Conservation (phyloP, 2,113 vertebrate genomes). For the Bucco capensis region DNA sequence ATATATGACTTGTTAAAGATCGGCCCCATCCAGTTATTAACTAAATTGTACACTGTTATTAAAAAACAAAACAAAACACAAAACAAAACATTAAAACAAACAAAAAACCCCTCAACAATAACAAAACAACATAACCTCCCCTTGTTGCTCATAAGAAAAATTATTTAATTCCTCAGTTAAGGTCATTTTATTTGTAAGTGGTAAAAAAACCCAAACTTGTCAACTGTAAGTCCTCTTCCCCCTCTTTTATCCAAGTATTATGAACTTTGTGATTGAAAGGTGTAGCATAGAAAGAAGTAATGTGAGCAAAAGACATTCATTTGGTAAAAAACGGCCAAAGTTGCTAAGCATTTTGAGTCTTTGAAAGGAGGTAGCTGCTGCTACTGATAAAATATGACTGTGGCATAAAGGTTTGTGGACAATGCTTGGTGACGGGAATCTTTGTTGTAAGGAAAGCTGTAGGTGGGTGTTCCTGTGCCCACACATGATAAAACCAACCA, state of each 20-base stretch:
- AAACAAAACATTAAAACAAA: not conserved
- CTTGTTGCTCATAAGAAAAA: constrained; percentile 85
- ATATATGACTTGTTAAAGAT: constrained; percentile 92
- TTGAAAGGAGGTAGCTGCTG: constrained; percentile 24
- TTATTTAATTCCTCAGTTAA: constrained; percentile 79
- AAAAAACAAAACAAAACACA: constrained; percentile 22
- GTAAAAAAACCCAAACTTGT: constrained; percentile 39
- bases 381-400: constrained; percentile 58
- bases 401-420: constrained; percentile 6
- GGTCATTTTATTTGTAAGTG: constrained; percentile 65
- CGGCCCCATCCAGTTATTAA: constrained; percentile 86
- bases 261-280: constrained; percentile 45
- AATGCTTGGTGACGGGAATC: not conserved
- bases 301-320: constrained; percentile 54
- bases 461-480: constrained; percentile 1
- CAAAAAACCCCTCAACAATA: not conserved
- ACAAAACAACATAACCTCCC: not conserved
- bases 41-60: constrained; percentile 76
- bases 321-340: constrained; percentile 56
- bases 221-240: constrained; percentile 31
- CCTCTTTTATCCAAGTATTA: constrained; percentile 43
- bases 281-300: constrained; percentile 54
- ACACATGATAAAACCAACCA: not conserved
- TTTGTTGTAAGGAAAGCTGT: not conserved
- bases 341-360: constrained; percentile 22